Conservation (phyloP, 2,888 invertebrate species). For the Drosophila robusta region DNA sequence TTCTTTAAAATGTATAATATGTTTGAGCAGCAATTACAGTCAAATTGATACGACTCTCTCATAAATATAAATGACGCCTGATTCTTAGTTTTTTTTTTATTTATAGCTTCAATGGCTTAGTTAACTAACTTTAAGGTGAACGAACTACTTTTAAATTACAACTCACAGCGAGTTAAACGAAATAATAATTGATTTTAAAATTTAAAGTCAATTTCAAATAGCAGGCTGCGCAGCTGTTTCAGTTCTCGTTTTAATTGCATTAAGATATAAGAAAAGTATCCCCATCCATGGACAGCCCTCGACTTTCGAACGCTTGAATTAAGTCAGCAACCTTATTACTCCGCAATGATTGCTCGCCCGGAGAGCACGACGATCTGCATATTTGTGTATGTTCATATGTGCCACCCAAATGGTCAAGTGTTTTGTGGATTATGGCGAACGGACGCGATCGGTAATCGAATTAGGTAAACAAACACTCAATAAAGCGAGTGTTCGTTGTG, state of each 20-base stretch:
- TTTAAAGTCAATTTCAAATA: slow-evolving; percentile 22
- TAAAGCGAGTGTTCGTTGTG: slow-evolving; percentile 77
- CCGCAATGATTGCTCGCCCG: slow-evolving; percentile 47
- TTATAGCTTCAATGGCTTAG: too few relatives aligned
- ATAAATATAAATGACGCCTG: too few relatives aligned
- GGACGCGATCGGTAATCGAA: slow-evolving; percentile 81
- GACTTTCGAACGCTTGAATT: slow-evolving; percentile 52
- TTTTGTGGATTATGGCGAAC: slow-evolving; percentile 75
- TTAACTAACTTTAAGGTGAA: background rate
- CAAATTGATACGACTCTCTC: too few relatives aligned
- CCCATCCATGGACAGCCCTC: slow-evolving; percentile 26
- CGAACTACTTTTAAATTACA: background rate
- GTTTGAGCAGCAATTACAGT: too few relatives aligned
- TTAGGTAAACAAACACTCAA: slow-evolving; percentile 80
- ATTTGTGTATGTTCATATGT: slow-evolving; percentile 33
- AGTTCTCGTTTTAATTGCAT: slow-evolving; percentile 26
- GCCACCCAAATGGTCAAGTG: slow-evolving; percentile 81
- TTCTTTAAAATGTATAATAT: too few relatives aligned
- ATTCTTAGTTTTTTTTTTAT: background rate
- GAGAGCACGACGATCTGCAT: slow-evolving; percentile 23
- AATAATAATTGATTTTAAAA: slow-evolving; percentile 15
- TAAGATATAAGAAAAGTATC: slow-evolving; percentile 21
- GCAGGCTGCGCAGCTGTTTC: slow-evolving; percentile 34
- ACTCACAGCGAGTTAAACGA: background rate
- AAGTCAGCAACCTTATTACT: slow-evolving; percentile 65